phyloP scores from a whole-genome alignment of 2,113 vertebrate species.

The Athene cunicularia region DNA sequence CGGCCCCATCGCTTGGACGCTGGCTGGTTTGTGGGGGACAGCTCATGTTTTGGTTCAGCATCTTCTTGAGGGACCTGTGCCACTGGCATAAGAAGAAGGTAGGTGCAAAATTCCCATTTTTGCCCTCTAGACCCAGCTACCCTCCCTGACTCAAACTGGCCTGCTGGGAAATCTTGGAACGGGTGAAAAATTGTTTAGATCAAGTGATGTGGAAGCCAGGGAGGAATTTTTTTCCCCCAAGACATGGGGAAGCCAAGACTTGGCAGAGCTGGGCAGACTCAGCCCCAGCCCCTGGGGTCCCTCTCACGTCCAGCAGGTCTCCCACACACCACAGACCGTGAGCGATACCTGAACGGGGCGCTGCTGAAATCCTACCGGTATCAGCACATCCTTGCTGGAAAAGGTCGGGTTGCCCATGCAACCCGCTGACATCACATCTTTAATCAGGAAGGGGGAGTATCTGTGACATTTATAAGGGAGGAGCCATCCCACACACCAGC shows the following conservation, averaged over 20 bases:
- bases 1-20: background rate
- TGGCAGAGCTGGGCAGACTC: background rate
- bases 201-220: background rate
- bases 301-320: rapidly evolving
- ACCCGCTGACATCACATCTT: rapidly evolving
- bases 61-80: background rate
- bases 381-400: background rate
- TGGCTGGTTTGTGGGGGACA: background rate
- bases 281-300: background rate
- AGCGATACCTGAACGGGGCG: background rate
- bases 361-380: background rate
- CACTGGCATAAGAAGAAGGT: background rate
- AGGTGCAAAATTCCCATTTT: background rate
- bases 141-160: background rate
- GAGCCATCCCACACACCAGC: background rate
- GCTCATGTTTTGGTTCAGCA: background rate
- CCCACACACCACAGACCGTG: background rate
- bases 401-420: background rate
- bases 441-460: background rate
- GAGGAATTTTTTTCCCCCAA: too few species aligned
- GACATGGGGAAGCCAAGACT: background rate
- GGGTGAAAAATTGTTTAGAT: background rate
- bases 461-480: background rate
- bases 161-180: background rate
- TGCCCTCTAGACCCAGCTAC: background rate